Evolutionary conservation across 2,113 vertebrate species (phyloP).

Genomic region (Lipophrys pholis): DNA sequence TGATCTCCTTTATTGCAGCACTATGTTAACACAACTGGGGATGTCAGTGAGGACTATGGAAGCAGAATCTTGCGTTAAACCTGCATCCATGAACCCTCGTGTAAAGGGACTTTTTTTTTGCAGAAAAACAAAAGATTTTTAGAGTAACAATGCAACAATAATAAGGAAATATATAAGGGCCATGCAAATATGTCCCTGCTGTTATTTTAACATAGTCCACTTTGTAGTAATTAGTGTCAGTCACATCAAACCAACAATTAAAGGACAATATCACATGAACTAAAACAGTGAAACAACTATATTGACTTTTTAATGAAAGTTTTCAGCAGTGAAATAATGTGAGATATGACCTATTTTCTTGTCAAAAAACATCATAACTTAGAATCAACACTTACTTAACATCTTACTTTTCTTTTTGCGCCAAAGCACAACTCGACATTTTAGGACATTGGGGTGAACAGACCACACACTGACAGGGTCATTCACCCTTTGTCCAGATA

Average conservation of each 20-base stretch:
- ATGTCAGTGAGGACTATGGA: conserved; percentile 37
- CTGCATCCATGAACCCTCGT: conserved; percentile 13
- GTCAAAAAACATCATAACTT: too few species aligned
- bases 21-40: conserved; percentile 56
- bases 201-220: too few species aligned
- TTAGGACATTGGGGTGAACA: conserved; percentile 64
- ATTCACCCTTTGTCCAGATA: conserved; percentile 71
- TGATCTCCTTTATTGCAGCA: conserved; percentile 61
- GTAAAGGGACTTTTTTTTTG: not conserved
- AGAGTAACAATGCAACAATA: too few species aligned
- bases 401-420: conserved; percentile 46
- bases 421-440: conserved; percentile 45
- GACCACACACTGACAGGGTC: conserved; percentile 71
- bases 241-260: too few species aligned
- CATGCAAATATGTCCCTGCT: too few species aligned
- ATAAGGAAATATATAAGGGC: too few species aligned
- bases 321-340: too few species aligned
- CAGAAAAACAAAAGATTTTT: not conserved
- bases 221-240: too few species aligned
- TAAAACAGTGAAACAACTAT: too few species aligned
- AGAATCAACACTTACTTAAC: not conserved
- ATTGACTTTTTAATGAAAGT: too few species aligned
- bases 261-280: too few species aligned
- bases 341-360: too few species aligned
- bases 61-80: conserved; percentile 23